Conservation (phyloP, 2,113 vertebrate species). For the Callipepla californica region DNA sequence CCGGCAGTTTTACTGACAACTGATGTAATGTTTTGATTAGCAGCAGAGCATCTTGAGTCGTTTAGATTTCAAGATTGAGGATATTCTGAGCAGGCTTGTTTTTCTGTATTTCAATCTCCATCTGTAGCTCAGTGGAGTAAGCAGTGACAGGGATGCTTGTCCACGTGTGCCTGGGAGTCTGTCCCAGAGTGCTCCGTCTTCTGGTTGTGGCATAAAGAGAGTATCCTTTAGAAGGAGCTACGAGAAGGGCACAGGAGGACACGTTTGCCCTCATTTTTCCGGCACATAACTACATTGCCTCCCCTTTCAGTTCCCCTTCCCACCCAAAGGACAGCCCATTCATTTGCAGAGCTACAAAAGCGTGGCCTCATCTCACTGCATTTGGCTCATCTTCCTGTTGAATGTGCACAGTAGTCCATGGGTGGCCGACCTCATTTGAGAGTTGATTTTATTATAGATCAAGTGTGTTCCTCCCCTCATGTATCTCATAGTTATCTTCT, state of each 20-base stretch:
- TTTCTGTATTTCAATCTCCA: not conserved
- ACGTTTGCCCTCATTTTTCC: not conserved
- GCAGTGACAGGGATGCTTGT: not conserved
- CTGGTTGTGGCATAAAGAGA: not conserved
- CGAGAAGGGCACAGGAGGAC: not conserved
- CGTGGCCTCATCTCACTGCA: not conserved
- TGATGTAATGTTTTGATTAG: not conserved
- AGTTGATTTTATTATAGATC: slow-evolving; percentile 58
- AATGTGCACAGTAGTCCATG: not conserved
- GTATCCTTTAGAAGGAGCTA: not conserved
- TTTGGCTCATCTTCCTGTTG: slow-evolving; percentile 3
- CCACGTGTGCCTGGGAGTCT: not conserved
- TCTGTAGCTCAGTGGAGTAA: not conserved
- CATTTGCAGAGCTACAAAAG: not conserved
- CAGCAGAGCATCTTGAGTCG: not conserved
- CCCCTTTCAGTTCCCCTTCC: not conserved
- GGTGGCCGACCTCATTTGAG: slow-evolving; percentile 57
- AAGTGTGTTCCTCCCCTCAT: slow-evolving; percentile 3
- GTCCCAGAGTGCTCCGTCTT: not conserved
- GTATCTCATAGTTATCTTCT: not conserved
- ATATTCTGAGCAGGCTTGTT: not conserved
- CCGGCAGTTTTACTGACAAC: not conserved
- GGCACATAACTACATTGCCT: not conserved
- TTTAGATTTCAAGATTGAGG: not conserved
- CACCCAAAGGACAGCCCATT: not conserved